These are phyloP conservation scores for Brachyhypopomus gauderio DNA, from an alignment of 2,113 vertebrate species.

Conservation along the genomic window DNA sequence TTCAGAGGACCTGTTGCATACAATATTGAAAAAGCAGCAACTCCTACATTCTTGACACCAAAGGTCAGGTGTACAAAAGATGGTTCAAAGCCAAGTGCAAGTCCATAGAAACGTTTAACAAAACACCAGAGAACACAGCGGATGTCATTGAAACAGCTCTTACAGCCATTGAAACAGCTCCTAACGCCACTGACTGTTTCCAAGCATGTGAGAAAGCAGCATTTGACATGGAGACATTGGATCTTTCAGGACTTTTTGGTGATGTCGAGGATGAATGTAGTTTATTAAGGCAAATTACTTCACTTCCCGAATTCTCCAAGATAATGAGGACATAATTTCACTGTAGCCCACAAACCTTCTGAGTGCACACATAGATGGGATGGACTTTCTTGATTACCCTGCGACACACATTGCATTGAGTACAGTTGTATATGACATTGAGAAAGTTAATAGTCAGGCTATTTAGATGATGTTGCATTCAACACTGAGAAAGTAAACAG, in stretches of 20 bases:
- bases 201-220: constrained; percentile 71
- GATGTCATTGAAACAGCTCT: constrained; percentile 72
- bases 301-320: constrained; percentile 66
- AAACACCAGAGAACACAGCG: constrained; percentile 54
- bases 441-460: neutral
- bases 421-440: constrained; percentile 66
- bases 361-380: constrained; percentile 64
- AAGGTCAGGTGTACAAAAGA: constrained; percentile 80
- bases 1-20: constrained; percentile 67
- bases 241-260: constrained; percentile 71
- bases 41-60: too few species aligned
- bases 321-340: constrained; percentile 67
- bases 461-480: constrained; percentile 58
- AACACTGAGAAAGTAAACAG: constrained; percentile 36
- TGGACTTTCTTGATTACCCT: constrained; percentile 75
- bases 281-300: constrained; percentile 73
- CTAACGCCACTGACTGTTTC: constrained; percentile 80
- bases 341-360: constrained; percentile 67
- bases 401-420: constrained; percentile 71
- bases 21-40: constrained; percentile 38
- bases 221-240: constrained; percentile 68
- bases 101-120: too few species aligned
- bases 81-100: constrained; percentile 75
- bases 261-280: constrained; percentile 79
- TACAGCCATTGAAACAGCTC: constrained; percentile 76